Evolutionary conservation across 2,888 invertebrate species (phyloP), one percentile per base, ranked within the genome.

Genomic region (Syrista parreyssii): DNA sequence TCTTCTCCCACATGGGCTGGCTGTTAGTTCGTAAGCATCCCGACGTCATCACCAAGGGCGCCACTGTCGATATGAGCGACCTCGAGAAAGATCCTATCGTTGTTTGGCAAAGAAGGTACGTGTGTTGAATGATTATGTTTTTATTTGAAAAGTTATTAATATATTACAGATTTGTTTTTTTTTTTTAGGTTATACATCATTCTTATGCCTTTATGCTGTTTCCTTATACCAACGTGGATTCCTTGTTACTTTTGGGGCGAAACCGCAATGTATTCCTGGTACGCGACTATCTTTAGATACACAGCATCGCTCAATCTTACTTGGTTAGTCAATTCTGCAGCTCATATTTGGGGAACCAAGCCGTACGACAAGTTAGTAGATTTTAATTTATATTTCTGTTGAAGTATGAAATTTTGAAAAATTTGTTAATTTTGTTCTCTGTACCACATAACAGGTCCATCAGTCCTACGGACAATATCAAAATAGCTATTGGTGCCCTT

Each of bases 1-100:
- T 98, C 93, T 98, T 98, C 92, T 95, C 98, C 0, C 98, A 98
- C 91, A 96, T 98, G 89, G 98, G 98, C 32, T 98, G 98, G 98
- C 92, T 98, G 83, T 93, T 98, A 93, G 92, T 96, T 75, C 94
- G 95, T 81, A 98, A 98, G 90, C 98, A 98, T 90, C 96, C 95
- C 69, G 97, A 97, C 81, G 97, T 98, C n/a, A 95, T 95, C 83
- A 93, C 92, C 68, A 97, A 97, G 89, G 98, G 98, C 68, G 95
- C 95, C 81, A 92, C 93, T 12, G 94, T 98, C 12, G 97, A 98
- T 89, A 94, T 98, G 94, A 95, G 95, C n/a, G 98, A 98, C 90
- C 92, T 98, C 74, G 94, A 95, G 79, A 93, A 94, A 72, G 98
- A 98, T 92, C 96, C 96, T 33, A 94, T 98, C 23, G 96, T 98